Evolutionary conservation across 2,113 vertebrate species (phyloP).

Genomic region (Rhinichthys klamathensis): DNA sequence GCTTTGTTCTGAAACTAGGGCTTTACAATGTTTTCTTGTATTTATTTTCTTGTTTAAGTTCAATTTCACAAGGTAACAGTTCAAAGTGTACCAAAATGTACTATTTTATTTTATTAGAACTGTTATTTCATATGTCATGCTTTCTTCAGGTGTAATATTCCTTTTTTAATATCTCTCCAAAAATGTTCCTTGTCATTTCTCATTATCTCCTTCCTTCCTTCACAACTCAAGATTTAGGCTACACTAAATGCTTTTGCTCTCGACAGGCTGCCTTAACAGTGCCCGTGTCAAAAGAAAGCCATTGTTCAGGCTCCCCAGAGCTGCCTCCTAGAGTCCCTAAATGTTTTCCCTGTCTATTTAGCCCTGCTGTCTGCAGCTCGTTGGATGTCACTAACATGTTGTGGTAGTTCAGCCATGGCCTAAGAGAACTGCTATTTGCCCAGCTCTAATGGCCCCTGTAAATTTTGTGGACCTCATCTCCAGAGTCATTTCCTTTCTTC

Average conservation of each 20-base stretch:
- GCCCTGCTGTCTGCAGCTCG: background rate
- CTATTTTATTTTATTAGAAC: background rate
- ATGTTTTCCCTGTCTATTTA: background rate
- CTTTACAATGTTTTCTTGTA: too few species aligned
- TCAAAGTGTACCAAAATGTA: too few species aligned
- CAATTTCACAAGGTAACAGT: too few species aligned
- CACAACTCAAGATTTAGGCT: background rate
- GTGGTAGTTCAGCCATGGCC: conserved; percentile 37
- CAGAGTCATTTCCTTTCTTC: conserved; percentile 56
- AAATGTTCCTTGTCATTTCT: background rate
- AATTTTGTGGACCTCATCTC: conserved; percentile 47
- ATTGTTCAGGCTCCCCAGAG: background rate
- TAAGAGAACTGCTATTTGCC: conserved; percentile 16
- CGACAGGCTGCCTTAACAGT: background rate
- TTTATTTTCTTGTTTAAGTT: too few species aligned
- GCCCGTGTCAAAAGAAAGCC: conserved; percentile 4
- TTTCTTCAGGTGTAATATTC: background rate
- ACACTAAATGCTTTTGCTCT: background rate
- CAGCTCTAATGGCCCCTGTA: conserved; percentile 43
- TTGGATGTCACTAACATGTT: conserved; percentile 37
- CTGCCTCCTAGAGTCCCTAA: conserved; percentile 23
- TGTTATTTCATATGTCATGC: background rate
- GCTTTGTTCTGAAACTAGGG: too few species aligned
- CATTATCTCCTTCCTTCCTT: background rate
- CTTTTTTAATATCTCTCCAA: background rate